A percentile compares a stretch with the other conserved stretches of the same genome.
Evolutionary conservation across 1,140 invertebrate species (phyloP).

Genomic region (Tetramorium simillimum): DNA sequence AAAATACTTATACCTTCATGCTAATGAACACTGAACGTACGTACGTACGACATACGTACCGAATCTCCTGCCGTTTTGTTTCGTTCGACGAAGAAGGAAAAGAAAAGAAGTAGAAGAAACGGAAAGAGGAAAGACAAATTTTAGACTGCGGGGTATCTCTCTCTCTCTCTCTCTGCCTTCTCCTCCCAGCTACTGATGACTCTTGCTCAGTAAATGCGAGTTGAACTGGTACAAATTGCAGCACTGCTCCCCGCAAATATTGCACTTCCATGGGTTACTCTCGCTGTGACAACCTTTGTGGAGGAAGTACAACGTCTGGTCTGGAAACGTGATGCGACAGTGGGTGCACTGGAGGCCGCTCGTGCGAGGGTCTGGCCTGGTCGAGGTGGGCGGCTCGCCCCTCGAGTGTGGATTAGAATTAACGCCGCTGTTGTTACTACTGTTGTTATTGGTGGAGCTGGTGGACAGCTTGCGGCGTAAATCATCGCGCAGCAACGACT

Average conservation of each 20-base stretch:
- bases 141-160: not conserved
- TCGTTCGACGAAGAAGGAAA: conserved; percentile 10
- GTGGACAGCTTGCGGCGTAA: conserved; percentile 91
- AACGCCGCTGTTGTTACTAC: conserved; percentile 80
- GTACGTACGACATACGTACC: conserved; percentile 18
- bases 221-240: conserved; percentile 98
- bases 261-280: conserved; percentile 99
- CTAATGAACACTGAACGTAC: conserved; percentile 52
- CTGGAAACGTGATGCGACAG: conserved; percentile 97
- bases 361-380: conserved; percentile 82
- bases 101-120: conserved; percentile 33
- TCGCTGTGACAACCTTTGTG: conserved; percentile 99
- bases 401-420: conserved; percentile 79
- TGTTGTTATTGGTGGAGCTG: conserved; percentile 82
- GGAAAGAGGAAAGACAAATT: conserved; percentile 31
- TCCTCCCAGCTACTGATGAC: conserved; percentile 88
- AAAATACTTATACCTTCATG: conserved; percentile 50
- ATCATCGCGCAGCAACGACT: conserved; percentile 93
- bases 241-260: conserved; percentile 97
- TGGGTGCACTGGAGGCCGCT: conserved; percentile 91
- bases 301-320: conserved; percentile 97
- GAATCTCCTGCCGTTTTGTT: conserved; percentile 15
- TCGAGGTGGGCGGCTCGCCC: conserved; percentile 84
- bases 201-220: conserved; percentile 97
- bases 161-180: not conserved